These are phyloP conservation scores for Bryconaethiops microstoma DNA, from an alignment of 2,797 vertebrate species.

Conservation along the genomic window DNA sequence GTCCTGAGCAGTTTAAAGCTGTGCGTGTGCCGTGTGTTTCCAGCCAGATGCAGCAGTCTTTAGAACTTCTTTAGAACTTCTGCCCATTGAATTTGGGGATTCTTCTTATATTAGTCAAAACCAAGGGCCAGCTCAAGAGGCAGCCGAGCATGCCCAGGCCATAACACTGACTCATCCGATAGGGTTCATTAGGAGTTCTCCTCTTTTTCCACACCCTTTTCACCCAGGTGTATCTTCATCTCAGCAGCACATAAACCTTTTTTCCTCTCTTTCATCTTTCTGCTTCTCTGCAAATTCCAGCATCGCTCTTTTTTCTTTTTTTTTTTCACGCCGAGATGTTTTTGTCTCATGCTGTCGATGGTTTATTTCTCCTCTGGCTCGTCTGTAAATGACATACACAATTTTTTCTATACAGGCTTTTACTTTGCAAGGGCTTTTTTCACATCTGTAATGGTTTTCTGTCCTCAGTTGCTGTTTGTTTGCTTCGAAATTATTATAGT, in stretches of 20 bases:
- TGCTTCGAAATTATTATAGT: neutral
- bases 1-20: neutral
- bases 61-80: neutral
- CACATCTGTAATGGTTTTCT: neutral
- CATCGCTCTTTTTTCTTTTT: neutral
- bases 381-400: neutral
- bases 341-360: neutral
- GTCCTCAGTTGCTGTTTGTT: too few relatives aligned
- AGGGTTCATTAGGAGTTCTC: neutral
- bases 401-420: neutral
- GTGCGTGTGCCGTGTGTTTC: neutral
- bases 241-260: neutral
- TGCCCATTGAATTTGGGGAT: neutral
- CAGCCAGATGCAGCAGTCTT: neutral
- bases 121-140: neutral
- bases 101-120: neutral
- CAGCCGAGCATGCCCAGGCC: conserved; percentile 5
- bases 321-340: neutral
- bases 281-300: neutral
- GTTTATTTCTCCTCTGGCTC: neutral
- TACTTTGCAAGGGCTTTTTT: too few relatives aligned
- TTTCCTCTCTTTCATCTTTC: neutral
- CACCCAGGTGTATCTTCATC: neutral
- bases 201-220: neutral
- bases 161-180: conserved; percentile 9